Percentiles rank a stretch among this genome's conserved stretches.
Conservation (phyloP, 2,113 vertebrate species). For the Rana temporaria region DNA sequence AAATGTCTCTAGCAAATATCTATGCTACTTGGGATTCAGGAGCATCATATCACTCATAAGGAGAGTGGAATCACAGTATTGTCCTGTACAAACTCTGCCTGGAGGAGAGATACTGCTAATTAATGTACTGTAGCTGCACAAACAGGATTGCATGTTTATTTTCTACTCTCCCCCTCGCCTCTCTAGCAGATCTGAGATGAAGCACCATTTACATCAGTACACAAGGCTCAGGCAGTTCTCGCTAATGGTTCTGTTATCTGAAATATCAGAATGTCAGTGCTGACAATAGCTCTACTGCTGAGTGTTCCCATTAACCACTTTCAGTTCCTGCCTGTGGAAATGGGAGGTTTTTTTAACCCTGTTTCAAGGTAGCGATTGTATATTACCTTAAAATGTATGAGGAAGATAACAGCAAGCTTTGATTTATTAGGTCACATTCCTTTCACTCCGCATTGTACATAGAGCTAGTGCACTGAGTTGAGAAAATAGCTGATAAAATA, state of each 20-base stretch:
- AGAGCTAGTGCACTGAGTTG: too few relatives aligned
- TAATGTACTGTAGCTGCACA: constrained; percentile 31
- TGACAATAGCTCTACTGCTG: constrained; percentile 5
- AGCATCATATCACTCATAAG: constrained; percentile 26
- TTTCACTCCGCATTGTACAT: too few relatives aligned
- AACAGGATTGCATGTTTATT: constrained; percentile 27
- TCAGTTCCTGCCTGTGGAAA: constrained; percentile 1
- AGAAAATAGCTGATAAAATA: too few relatives aligned
- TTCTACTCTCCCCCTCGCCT: neutral
- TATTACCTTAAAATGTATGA: neutral
- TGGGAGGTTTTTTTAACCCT: neutral
- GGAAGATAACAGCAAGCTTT: neutral
- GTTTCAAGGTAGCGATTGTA: neutral
- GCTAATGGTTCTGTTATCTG: constrained; percentile 37
- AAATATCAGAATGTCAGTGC: constrained; percentile 1
- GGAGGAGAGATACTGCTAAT: constrained; percentile 22
- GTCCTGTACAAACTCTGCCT: constrained; percentile 41
- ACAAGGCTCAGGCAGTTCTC: constrained; percentile 12
- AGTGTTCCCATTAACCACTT: neutral
- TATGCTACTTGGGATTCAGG: constrained; percentile 29
- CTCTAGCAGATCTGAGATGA: constrained; percentile 11
- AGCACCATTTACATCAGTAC: constrained; percentile 13
- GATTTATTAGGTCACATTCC: too few relatives aligned
- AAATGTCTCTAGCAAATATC: constrained; percentile 14
- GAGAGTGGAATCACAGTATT: constrained; percentile 28